Evolutionary conservation across 2,113 vertebrate species (phyloP), one percentile per base, ranked within the genome.

Genomic region (Pseudorasbora parva): DNA sequence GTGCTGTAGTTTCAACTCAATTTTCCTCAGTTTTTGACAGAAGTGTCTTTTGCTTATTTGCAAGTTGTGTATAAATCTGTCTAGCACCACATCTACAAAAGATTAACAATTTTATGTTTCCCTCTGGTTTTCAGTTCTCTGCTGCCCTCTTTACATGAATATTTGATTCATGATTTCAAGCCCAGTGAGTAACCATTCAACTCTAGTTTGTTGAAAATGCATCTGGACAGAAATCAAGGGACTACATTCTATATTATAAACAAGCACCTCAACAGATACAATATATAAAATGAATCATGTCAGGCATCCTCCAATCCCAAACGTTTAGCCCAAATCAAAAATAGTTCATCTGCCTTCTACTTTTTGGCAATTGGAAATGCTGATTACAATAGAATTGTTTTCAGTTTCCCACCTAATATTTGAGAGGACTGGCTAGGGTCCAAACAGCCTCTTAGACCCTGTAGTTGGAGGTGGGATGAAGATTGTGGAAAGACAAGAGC

Each of bases 1-100:
- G 84, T 86, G 79, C 79, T 86, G 79, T 82, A 82, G 60, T 82
- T 69, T 74, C 62, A 69, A 81, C 71, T 82, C 49, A 41, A 69
- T 49, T 82, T 77, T 66, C 64, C 30, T 81, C 43, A 49, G 72
- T 83, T 83, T 66, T 33, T 10, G 72, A 85, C 84, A 78, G 84
- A 82, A 56, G 60, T 78, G 62, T 78, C 74, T 86, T 72, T 76
- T 62, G 37, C 80, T 78, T 64, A 47, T 59, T 72, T 82, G 62
- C 45, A 68, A 78, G 74, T 62, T 82, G 66, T 78, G 74, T 86
- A 86, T 69, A 86, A 78, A 78, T 68, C 75, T 62, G 57, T 78
- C 79, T 66, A 69, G 51, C 62, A n/a, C 60, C 62, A 47, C 84
- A 68, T 82, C 76, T 49, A 51, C 37, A 68, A 72, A 74, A 69